Conservation (phyloP, 2,113 vertebrate genomes). For the Indicator indicator region DNA sequence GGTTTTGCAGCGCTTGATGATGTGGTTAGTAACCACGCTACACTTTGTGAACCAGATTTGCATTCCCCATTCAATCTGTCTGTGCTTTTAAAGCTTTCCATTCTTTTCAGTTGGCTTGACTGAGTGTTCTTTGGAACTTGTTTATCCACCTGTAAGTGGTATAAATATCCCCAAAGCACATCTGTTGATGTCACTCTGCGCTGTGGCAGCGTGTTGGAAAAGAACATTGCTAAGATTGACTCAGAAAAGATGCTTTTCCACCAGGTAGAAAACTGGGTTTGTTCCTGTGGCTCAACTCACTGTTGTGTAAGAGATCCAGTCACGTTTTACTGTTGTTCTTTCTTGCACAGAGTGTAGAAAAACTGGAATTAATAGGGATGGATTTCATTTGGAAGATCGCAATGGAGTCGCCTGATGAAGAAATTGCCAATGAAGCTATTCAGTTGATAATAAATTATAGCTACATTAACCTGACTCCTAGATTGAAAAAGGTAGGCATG, state of each 20-base stretch:
- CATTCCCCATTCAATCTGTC: not conserved
- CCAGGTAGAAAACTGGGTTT: not conserved
- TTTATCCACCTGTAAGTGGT: not conserved
- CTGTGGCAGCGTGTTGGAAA: not conserved
- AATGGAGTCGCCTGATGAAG: conserved; percentile 98
- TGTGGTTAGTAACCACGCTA: not conserved
- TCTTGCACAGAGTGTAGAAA: conserved; percentile 91
- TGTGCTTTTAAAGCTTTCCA: not conserved
- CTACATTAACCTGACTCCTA: conserved; percentile 97
- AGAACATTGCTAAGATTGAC: not conserved
- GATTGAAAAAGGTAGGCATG: conserved; percentile 91
- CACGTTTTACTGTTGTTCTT: not conserved
- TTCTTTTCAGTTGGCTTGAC: not conserved
- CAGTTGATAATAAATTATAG: conserved; percentile 98
- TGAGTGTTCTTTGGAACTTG: not conserved
- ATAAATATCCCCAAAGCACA: not conserved
- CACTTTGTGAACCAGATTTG: conserved; percentile 18
- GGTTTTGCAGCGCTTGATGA: not conserved
- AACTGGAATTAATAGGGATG: conserved; percentile 96
- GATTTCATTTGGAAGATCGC: conserved; percentile 99
- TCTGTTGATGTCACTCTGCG: not conserved
- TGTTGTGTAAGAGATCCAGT: not conserved
- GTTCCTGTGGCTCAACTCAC: not conserved
- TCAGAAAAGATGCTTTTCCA: not conserved
- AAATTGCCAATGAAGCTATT: conserved; percentile 99